Evolutionary conservation across 2,888 invertebrate genomes (phyloP), one percentile per base, ranked within the genome.

Genomic region (Lymantria monacha): DNA sequence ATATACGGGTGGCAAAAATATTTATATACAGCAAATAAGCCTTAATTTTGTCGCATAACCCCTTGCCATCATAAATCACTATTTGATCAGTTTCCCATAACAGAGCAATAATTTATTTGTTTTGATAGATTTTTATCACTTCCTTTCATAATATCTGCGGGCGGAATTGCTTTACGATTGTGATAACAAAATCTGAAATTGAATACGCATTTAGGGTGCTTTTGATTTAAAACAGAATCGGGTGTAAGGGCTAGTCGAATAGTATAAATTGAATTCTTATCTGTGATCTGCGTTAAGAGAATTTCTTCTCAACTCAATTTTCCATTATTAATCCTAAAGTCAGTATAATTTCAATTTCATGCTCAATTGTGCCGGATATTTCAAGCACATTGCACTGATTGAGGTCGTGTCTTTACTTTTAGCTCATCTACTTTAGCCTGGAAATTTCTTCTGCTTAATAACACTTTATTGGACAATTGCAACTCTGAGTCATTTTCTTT

Each of bases 211-310:
- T 69, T 59, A 59, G 72, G 70, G 65, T 54, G 61, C 44, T 76
- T 80, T 80, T 84, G 85, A 87, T 88, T 86, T 85, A 81, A 84
- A 87, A 79, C 85, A 82, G 81, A 79, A 80, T 69, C 69, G 71
- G 74, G 73, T 72, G 67, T 68, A 57, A 72, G 76, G 74, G 67
- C 56, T 46, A 53, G 47, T 49, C 54, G 72, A 73, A 81, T 83
- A 81, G 78, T 79, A 81, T 81, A 84, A 86, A 85, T 85, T 81
- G 83, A 83, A 82, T 83, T 80, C 74, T 78, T 82, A 86, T 85
- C 85, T 78, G 55, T 63, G 78, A 82, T 76, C 65, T 72, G 72
- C 74, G 70, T 63, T 68, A 66, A 70, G 70, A 38, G 51, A 46
- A 54, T 62, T 64, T 66, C 59, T 51, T 60, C 58, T 58, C 51